These are phyloP conservation scores for Phataginus tetradactyla DNA, from an alignment of 2,797 vertebrate species.

Conservation along the genomic window DNA sequence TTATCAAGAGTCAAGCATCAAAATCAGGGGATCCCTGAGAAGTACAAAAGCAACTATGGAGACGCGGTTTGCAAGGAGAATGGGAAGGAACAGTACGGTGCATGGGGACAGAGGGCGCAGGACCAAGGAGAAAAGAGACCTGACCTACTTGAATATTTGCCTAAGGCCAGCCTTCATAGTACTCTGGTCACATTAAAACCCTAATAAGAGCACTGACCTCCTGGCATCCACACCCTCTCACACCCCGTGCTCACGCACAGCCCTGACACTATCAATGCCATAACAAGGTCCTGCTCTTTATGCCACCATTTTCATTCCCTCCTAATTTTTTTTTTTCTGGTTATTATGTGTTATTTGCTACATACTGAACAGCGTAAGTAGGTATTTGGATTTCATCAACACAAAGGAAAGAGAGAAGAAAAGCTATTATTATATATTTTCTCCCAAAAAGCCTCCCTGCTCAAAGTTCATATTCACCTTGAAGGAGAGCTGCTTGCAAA, in stretches of 20 bases:
- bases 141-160: not conserved
- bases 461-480: not conserved
- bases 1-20: not conserved
- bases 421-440: not conserved
- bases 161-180: not conserved
- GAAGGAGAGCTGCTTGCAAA: not conserved
- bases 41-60: not conserved
- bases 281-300: not conserved
- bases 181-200: not conserved
- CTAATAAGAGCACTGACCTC: not conserved
- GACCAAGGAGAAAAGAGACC: not conserved
- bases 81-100: not conserved
- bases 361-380: not conserved
- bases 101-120: not conserved
- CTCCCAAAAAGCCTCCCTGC: not conserved
- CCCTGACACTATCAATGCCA: not conserved
- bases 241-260: accelerated
- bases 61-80: not conserved
- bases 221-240: no score
- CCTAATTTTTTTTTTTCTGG: not conserved
- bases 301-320: not conserved
- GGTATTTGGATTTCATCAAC: not conserved
- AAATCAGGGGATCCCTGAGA: not conserved
- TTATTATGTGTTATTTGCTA: not conserved
- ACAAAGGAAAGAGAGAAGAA: not conserved